phyloP scores from a whole-genome alignment of 2,113 vertebrate genomes.

The Petrocephalus zakoni region DNA sequence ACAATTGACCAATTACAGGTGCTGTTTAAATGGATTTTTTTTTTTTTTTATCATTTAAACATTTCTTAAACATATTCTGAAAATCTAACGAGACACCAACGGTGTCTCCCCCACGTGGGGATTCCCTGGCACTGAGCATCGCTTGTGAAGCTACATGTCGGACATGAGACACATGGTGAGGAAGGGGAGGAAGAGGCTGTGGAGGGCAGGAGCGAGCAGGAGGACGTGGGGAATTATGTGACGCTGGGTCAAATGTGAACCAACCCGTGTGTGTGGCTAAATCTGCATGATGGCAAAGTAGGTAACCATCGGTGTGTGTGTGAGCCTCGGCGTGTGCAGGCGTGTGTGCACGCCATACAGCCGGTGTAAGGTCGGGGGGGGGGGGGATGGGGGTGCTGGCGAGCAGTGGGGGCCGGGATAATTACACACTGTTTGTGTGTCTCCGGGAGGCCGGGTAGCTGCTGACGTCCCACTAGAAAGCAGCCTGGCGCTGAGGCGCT shows the following conservation, averaged over 20 bases:
- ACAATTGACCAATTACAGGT: neutral
- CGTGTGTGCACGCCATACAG: neutral
- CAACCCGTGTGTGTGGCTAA: conserved; percentile 72
- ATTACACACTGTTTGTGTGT: conserved; percentile 90
- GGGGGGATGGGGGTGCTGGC: conserved; percentile 65
- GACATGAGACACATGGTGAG: conserved; percentile 70
- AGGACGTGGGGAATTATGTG: conserved; percentile 75
- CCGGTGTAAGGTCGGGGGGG: neutral
- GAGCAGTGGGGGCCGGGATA: conserved; percentile 81
- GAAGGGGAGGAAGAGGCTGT: conserved; percentile 62
- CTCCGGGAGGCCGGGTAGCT: conserved; percentile 82
- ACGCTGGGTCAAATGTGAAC: conserved; percentile 92
- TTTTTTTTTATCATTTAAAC: neutral
- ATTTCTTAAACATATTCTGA: neutral
- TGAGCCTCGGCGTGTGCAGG: neutral
- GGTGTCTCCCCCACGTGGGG: neutral
- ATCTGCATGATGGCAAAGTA: conserved; percentile 21
- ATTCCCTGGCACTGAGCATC: conserved; percentile 54
- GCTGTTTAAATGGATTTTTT: neutral
- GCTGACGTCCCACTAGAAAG: conserved; percentile 69
- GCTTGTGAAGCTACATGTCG: conserved; percentile 55
- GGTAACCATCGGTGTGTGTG: neutral
- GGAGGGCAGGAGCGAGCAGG: conserved; percentile 31
- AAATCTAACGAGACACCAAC: neutral
- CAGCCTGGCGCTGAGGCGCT: conserved; percentile 78